phyloP scores from a whole-genome alignment of 1,140 invertebrate species.

The Aleiodes sp. region DNA sequence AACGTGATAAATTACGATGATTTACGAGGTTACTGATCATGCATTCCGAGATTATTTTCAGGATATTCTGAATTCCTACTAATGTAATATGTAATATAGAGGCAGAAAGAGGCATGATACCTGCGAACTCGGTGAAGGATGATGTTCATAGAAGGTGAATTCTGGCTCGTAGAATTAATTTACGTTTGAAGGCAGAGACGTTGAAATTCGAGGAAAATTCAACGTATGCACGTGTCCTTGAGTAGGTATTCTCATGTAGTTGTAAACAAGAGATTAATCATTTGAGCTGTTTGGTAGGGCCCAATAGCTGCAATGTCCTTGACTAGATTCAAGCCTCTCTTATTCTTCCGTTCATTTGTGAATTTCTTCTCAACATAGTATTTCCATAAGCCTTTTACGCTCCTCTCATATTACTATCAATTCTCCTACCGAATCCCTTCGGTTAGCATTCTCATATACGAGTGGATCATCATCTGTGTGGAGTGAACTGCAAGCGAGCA shows the following conservation, averaged over 20 bases:
- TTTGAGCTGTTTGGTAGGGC: conserved; percentile 25
- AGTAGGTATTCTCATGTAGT: not conserved
- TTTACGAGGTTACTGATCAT: not conserved
- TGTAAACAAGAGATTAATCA: conserved; percentile 39
- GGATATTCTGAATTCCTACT: no score
- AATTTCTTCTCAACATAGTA: not conserved
- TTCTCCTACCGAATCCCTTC: not conserved
- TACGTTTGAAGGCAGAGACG: not conserved
- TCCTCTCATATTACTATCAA: not conserved
- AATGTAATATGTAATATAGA: no score
- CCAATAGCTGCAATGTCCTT: conserved; percentile 3
- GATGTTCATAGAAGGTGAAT: not conserved
- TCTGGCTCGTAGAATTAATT: not conserved
- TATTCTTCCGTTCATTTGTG: not conserved
- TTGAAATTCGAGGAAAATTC: not conserved
- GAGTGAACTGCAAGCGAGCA: conserved; percentile 1
- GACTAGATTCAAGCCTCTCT: conserved; percentile 3
- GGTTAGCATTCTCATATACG: not conserved
- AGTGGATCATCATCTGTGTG: not conserved
- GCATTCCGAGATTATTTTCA: no score
- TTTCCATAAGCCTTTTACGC: conserved; percentile 3
- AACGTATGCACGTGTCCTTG: not conserved
- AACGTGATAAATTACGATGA: not conserved
- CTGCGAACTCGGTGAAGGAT: no score
- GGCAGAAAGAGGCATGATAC: no score